Base-by-base conservation (phyloP, 1,140 invertebrate species). In the Armadillidium nasatum region DNA sequence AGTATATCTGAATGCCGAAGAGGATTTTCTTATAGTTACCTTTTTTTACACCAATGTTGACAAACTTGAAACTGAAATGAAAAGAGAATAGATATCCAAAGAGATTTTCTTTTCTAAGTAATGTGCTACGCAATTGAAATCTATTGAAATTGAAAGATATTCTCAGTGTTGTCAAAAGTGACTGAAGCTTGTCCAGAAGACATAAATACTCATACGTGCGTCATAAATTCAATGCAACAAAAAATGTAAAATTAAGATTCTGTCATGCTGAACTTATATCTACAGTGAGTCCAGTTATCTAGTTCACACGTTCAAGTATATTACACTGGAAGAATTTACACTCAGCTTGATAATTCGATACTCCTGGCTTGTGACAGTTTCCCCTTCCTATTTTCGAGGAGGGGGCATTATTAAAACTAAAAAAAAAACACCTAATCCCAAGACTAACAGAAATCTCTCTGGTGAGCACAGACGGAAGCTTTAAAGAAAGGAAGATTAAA, bases 61-160 rank as follows among this genome's bases (percentile, higher is more conserved):
- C 76, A 81, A 68, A 78, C 71, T 78, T 75, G 69, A 75, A 79
- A 80, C 78, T 73, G 45, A 80, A 70, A 78, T 81, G 72, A 81
- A 54, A 73, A 81, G 60, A 80, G 72, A 23, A 78, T 66, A 72
- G 72, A 75, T 69, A 79, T 76, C 80, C 10, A 71, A 73, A 80
- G 22, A 80, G 43, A 68, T 79, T 80, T 80, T 78, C 74, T 76
- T 78, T 76, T 79, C 75, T 72, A 73, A 71, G 74, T 71, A 76
- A 80, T 74, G 74, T 80, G 23, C 74, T 60, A 78, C 67, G 72
- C 69, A 74, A 71, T 76, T 43, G 76, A 73, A 69, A 46, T 72
- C 54, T 71, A 60, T 45, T 73, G 44, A 78, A 13, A 71, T 22
- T 80, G 33, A 78, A 78, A 78, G 15, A n/a, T 71, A 80, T 54